Evolutionary conservation across 2,797 vertebrate genomes (phyloP).

Genomic region (Chaunax sp.): DNA sequence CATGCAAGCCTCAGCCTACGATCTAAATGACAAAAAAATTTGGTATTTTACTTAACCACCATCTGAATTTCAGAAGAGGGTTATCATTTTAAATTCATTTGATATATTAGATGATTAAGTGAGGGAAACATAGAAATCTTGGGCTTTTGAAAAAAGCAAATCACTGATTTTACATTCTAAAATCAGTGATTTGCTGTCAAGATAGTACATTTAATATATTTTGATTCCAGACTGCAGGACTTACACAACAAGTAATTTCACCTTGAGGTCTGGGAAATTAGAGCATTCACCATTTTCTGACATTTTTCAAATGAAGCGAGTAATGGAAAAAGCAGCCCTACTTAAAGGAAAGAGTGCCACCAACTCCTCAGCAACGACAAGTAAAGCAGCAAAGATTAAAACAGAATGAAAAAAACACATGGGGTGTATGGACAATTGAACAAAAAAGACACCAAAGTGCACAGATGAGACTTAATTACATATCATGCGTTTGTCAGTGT

Average conservation of each 20-base stretch:
- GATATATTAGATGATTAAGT: too few species aligned
- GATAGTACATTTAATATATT: background rate
- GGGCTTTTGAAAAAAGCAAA: too few species aligned
- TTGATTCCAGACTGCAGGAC: too few species aligned
- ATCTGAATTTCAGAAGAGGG: too few species aligned
- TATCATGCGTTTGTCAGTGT: slow-evolving; percentile 48
- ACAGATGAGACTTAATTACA: slow-evolving; percentile 48
- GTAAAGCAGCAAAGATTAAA: background rate
- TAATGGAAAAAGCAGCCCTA: background rate
- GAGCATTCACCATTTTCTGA: too few species aligned
- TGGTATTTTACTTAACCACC: too few species aligned
- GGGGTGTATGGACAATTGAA: slow-evolving; percentile 5
- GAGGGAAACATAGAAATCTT: too few species aligned
- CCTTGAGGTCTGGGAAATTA: background rate
- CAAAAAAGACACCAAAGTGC: background rate
- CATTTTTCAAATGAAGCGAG: background rate
- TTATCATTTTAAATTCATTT: too few species aligned
- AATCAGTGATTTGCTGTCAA: background rate
- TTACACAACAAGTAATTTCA: background rate
- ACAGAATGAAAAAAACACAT: background rate
- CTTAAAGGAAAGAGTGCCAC: background rate
- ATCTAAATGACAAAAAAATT: too few species aligned
- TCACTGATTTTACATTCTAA: too few species aligned
- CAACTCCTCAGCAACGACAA: background rate
- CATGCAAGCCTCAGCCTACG: background rate